Percentiles rank a stretch among this genome's conserved stretches.
Conservation (phyloP, 1,140 invertebrate genomes). For the Rhopalosiphum padi region DNA sequence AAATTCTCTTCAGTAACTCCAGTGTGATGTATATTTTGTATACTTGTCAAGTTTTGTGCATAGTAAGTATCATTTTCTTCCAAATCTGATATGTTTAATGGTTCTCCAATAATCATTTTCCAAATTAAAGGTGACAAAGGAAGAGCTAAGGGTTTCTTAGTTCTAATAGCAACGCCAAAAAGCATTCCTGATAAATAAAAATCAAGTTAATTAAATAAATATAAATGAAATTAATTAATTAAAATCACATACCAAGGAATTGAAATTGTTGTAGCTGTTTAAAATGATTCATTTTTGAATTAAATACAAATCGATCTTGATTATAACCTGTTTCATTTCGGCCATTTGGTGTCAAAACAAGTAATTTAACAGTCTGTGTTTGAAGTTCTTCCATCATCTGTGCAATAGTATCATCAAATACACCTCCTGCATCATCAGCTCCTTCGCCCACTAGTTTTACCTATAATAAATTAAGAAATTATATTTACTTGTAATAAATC, state of each 20-base stretch:
- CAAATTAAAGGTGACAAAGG: conserved; percentile 73
- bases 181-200: conserved; percentile 65
- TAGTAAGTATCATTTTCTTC: conserved; percentile 73
- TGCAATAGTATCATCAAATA: conserved; percentile 77
- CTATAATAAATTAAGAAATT: conserved; percentile 58
- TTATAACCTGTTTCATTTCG: conserved; percentile 71
- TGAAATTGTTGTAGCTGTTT: conserved; percentile 69
- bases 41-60: conserved; percentile 69
- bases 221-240: conserved; percentile 6
- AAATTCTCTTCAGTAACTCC: conserved; percentile 72
- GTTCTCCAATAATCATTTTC: conserved; percentile 72
- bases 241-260: conserved; percentile 65
- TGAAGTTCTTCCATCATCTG: conserved; percentile 73
- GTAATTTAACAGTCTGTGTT: conserved; percentile 66
- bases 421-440: conserved; percentile 75
- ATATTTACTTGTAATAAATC: neutral
- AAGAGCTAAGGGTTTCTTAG: conserved; percentile 70
- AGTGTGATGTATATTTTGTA: conserved; percentile 69
- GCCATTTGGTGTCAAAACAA: conserved; percentile 70
- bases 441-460: conserved; percentile 72
- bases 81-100: conserved; percentile 69
- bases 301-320: conserved; percentile 71
- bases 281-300: conserved; percentile 67
- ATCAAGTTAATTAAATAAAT: neutral
- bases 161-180: conserved; percentile 70